These are phyloP conservation scores for Papilio glaucus DNA, from an alignment of 1,140 invertebrate genomes.

Conservation along the genomic window DNA sequence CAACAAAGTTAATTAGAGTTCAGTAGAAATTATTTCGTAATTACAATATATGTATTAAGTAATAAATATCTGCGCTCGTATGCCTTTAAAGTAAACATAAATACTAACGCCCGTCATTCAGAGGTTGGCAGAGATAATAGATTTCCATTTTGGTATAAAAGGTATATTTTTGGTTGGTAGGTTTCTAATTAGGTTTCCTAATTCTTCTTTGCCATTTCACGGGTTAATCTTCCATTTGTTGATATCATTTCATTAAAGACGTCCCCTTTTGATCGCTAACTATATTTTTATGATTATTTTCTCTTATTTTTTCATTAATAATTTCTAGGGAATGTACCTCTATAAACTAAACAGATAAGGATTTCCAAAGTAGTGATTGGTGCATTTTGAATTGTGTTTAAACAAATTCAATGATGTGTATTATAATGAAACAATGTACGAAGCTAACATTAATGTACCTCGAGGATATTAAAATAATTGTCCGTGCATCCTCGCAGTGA, in stretches of 20 bases:
- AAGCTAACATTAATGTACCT: constrained; percentile 26
- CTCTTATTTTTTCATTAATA: too few species aligned
- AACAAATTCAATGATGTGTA: background rate
- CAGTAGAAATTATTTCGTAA: too few species aligned
- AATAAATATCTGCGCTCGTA: background rate
- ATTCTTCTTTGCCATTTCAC: background rate
- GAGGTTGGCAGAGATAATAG: background rate
- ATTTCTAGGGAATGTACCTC: too few species aligned
- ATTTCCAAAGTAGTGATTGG: background rate
- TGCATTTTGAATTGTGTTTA: background rate
- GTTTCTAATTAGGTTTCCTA: too few species aligned
- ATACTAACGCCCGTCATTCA: background rate
- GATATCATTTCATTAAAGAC: background rate
- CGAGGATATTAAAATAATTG: constrained; percentile 46
- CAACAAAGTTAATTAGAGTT: background rate
- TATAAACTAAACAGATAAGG: too few species aligned
- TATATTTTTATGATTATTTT: too few species aligned
- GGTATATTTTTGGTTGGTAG: too few species aligned
- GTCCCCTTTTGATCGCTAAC: background rate
- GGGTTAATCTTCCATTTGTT: background rate
- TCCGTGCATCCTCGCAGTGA: constrained; percentile 51
- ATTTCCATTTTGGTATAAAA: background rate
- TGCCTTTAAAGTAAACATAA: background rate
- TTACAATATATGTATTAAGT: too few species aligned
- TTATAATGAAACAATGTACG: constrained; percentile 9